Conservation (phyloP, 2,797 vertebrate genomes). For the Pseudochirops corinnae region DNA sequence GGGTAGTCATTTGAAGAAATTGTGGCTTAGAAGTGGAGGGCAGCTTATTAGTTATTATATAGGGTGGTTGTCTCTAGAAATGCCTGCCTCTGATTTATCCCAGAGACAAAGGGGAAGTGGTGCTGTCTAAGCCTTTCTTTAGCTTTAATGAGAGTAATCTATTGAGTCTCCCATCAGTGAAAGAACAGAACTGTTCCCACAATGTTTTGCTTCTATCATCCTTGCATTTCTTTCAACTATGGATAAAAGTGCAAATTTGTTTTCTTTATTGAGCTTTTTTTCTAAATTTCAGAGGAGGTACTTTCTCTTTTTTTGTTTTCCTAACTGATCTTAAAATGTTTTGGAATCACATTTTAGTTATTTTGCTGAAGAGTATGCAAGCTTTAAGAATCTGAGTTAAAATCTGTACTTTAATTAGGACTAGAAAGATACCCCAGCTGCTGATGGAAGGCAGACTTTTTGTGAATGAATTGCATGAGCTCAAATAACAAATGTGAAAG, state of each 20-base stretch:
- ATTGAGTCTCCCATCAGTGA: conserved; percentile 42
- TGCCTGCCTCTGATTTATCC: conserved; percentile 28
- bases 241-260: conserved; percentile 17
- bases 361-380: conserved; percentile 34
- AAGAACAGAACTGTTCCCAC: conserved; percentile 47
- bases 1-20: conserved; percentile 38
- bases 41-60: conserved; percentile 24
- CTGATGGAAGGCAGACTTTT: not conserved
- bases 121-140: conserved; percentile 54
- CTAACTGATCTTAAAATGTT: conserved; percentile 29
- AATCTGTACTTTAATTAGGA: conserved; percentile 23
- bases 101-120: conserved; percentile 38
- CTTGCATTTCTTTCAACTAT: conserved; percentile 47
- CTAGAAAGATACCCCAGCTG: not conserved
- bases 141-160: conserved; percentile 67
- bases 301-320: conserved; percentile 43
- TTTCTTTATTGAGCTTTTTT: conserved; percentile 34
- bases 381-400: conserved; percentile 39
- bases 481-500: not conserved
- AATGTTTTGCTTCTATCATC: conserved; percentile 31
- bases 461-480: not conserved
- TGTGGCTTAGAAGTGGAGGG: not conserved
- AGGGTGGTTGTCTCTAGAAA: conserved; percentile 35
- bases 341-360: not conserved
- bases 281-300: conserved; percentile 18